Conservation (phyloP, 2,113 vertebrate genomes). For the Sclerurus mexicanus region DNA sequence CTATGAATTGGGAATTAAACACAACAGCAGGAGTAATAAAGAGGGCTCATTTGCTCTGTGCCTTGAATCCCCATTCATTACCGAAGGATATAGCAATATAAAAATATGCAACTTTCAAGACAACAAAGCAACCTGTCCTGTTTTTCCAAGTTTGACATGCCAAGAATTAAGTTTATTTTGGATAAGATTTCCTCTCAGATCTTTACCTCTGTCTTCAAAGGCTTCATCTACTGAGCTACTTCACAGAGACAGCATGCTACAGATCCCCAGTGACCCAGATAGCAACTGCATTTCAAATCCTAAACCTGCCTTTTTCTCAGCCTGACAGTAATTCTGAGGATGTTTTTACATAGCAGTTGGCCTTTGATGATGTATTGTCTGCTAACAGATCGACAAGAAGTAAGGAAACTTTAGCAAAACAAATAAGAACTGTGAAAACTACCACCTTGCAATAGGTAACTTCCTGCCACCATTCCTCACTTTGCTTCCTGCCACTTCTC, state of each 20-base stretch:
- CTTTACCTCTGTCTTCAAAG: constrained; percentile 18
- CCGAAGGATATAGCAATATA: background rate
- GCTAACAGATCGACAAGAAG: background rate
- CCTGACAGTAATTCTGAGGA: background rate
- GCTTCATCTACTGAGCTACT: background rate
- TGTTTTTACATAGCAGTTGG: background rate
- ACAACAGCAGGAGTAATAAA: background rate
- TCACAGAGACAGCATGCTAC: background rate
- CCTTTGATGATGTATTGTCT: background rate
- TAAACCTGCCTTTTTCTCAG: background rate
- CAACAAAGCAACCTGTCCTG: background rate
- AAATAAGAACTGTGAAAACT: background rate
- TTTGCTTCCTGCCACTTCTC: background rate
- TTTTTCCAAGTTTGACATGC: background rate
- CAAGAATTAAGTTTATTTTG: background rate
- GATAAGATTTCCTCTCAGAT: constrained; percentile 1
- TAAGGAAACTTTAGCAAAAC: background rate
- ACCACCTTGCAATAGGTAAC: background rate
- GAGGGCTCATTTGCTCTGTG: background rate
- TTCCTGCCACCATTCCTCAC: background rate
- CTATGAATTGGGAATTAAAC: background rate
- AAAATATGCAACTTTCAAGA: background rate
- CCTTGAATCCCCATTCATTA: background rate
- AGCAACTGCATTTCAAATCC: background rate
- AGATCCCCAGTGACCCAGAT: constrained; percentile 39